These are phyloP conservation scores for Cyprinodon variegatus DNA, from an alignment of 2,113 vertebrate species.

Conservation along the genomic window DNA sequence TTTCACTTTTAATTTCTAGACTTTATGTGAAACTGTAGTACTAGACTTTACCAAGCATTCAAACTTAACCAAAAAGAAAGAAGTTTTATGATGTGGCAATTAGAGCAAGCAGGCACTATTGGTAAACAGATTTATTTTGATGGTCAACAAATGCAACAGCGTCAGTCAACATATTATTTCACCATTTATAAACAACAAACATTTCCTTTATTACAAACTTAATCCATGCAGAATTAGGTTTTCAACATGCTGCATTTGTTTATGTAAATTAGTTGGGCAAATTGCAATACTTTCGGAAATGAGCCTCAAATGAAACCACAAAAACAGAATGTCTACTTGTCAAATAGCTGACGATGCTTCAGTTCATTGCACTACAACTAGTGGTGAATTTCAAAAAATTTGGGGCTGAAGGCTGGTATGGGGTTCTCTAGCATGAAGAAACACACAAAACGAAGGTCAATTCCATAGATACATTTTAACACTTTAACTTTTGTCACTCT, in stretches of 20 bases:
- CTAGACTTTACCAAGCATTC: no score
- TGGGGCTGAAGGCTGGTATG: no score
- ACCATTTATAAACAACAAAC: constrained; percentile 13
- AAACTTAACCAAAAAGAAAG: background rate
- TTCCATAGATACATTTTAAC: no score
- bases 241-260: background rate
- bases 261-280: constrained; percentile 5
- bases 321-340: background rate
- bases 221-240: background rate
- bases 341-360: background rate
- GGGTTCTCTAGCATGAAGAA: no score
- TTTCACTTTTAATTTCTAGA: background rate
- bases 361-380: background rate
- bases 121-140: constrained; percentile 2
- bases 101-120: background rate
- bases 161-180: background rate
- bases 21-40: background rate
- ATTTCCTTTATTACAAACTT: background rate
- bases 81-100: no score
- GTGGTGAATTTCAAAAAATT: no score
- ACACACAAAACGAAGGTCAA: no score
- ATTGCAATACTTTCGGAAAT: background rate
- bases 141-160: constrained; percentile 2
- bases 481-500: no score
- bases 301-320: background rate